Percentiles rank a stretch among this genome's conserved stretches.
These are phyloP conservation scores for Crotophaga sulcirostris DNA, from an alignment of 2,113 vertebrate genomes.

Conservation along the genomic window DNA sequence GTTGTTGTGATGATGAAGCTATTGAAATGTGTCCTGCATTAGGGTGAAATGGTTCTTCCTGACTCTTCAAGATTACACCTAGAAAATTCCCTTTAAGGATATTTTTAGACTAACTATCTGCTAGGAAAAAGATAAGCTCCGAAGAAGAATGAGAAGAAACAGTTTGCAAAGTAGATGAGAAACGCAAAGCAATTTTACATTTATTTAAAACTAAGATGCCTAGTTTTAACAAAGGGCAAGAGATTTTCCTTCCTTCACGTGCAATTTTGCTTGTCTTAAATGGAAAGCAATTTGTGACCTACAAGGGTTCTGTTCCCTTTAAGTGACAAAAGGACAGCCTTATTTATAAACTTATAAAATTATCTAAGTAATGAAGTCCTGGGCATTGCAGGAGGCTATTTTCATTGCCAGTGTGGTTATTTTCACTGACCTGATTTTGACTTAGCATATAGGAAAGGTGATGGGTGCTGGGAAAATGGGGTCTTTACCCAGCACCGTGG, in stretches of 20 bases:
- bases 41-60: constrained; percentile 16
- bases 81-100: constrained; percentile 22
- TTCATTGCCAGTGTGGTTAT: not conserved
- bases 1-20: not conserved
- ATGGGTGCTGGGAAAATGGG: not conserved
- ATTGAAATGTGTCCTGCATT: constrained; percentile 24
- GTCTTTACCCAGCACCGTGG: fast-evolving
- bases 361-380: not conserved
- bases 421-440: not conserved
- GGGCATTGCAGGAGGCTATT: not conserved
- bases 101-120: constrained; percentile 25
- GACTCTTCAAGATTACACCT: constrained; percentile 36
- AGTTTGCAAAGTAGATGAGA: not conserved
- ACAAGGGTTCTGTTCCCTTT: not conserved
- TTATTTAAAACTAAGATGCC: not conserved
- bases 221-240: not conserved
- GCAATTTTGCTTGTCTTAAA: not conserved
- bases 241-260: not conserved
- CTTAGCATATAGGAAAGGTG: not conserved
- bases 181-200: not conserved
- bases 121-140: not conserved
- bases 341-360: not conserved
- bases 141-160: not conserved
- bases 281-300: not conserved
- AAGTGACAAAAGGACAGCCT: not conserved